Percentiles rank a stretch among this genome's conserved stretches.
Evolutionary conservation across 2,888 invertebrate species (phyloP).

Genomic region (Stenchaetothrips biformis): DNA sequence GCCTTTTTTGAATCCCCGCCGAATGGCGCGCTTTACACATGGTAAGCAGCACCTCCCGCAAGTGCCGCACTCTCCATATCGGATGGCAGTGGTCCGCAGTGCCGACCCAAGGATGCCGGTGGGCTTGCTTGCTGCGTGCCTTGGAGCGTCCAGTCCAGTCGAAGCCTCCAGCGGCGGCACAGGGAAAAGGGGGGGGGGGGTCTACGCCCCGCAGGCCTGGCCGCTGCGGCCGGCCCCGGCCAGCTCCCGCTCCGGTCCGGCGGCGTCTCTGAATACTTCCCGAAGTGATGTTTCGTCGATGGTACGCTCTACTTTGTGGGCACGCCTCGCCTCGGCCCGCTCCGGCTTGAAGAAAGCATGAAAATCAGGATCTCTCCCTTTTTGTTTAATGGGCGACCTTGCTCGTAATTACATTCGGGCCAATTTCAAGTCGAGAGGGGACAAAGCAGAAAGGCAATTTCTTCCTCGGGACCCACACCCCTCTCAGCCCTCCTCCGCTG

Average conservation of each 20-base stretch:
- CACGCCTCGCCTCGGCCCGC: not conserved
- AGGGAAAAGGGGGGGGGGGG: not conserved
- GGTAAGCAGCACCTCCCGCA: no score
- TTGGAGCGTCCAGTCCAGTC: no score
- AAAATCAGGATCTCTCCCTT: not conserved
- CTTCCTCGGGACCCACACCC: not conserved
- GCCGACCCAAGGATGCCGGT: no score
- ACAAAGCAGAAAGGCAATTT: conserved; percentile 11
- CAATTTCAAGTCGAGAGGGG: conserved; percentile 15
- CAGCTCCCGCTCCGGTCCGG: not conserved
- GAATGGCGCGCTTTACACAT: no score
- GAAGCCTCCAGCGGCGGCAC: no score
- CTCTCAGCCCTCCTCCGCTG: not conserved
- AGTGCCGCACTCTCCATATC: no score
- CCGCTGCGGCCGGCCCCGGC: not conserved
- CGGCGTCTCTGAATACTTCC: not conserved
- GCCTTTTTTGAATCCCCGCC: no score
- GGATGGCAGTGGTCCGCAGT: no score
- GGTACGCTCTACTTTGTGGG: not conserved
- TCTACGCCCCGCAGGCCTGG: not conserved
- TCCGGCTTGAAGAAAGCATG: no score
- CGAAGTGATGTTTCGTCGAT: not conserved
- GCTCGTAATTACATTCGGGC: conserved; percentile 2
- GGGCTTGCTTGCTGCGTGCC: no score
- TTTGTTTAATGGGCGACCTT: conserved; percentile 21